Evolutionary conservation across 2,888 invertebrate species (phyloP).

Genomic region (Ethmia dodecea): DNA sequence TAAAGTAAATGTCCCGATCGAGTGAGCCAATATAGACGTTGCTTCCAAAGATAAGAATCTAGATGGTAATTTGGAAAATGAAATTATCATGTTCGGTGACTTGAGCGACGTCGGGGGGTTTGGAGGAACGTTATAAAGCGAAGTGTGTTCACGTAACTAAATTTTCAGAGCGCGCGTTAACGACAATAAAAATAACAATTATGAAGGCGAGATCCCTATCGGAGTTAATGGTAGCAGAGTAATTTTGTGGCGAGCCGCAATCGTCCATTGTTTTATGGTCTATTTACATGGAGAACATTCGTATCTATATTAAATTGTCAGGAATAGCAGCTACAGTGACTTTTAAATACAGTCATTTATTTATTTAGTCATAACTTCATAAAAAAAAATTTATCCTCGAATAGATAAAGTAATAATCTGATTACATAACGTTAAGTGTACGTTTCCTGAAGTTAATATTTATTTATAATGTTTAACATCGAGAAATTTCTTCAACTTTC

Average conservation of each 20-base stretch:
- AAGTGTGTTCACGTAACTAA: slow-evolving; percentile 44
- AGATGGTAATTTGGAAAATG: slow-evolving; percentile 53
- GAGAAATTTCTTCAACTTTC: not conserved
- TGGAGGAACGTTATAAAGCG: slow-evolving; percentile 37
- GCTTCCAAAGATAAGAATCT: slow-evolving; percentile 42
- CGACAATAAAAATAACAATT: slow-evolving; percentile 56
- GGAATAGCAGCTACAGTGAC: too few relatives aligned
- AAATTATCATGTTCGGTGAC: slow-evolving; percentile 47
- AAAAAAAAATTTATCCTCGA: too few relatives aligned
- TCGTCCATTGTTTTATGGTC: slow-evolving; percentile 34
- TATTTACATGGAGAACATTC: slow-evolving; percentile 40
- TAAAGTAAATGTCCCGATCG: slow-evolving; percentile 16
- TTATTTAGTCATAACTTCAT: too few relatives aligned
- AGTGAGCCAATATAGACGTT: slow-evolving; percentile 19
- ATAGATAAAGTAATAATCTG: too few relatives aligned
- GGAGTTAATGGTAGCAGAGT: slow-evolving; percentile 52
- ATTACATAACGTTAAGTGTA: too few relatives aligned
- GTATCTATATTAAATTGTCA: slow-evolving; percentile 27
- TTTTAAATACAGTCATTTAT: too few relatives aligned
- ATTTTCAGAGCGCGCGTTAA: slow-evolving; percentile 45
- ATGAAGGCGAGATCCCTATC: slow-evolving; percentile 48
- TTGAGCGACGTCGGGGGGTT: slow-evolving; percentile 39
- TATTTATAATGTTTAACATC: too few relatives aligned
- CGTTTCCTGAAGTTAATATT: too few relatives aligned
- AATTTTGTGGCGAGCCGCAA: slow-evolving; percentile 38